Conservation (phyloP, 1,140 invertebrate species). For the Reticulitermes speratus region DNA sequence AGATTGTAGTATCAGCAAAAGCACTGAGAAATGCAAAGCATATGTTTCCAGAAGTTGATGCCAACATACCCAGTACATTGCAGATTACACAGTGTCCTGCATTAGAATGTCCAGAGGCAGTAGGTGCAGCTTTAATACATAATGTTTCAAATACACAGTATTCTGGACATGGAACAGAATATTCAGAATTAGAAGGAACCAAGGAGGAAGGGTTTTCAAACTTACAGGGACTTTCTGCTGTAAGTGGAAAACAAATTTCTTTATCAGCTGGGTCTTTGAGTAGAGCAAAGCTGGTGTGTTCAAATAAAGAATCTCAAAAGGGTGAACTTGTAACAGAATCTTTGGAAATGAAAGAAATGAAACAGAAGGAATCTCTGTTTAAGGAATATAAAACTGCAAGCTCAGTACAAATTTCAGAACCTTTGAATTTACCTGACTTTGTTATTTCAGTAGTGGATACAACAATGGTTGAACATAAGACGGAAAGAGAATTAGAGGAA, state of each 20-base stretch:
- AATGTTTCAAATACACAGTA: neutral
- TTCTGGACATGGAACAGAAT: neutral
- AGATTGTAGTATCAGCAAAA: neutral
- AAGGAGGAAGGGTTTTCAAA: too few relatives aligned
- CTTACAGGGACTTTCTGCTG: constrained; percentile 39
- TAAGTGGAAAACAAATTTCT: constrained; percentile 45
- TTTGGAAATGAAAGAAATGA: neutral
- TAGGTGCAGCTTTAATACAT: neutral
- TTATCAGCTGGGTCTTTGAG: constrained; percentile 44
- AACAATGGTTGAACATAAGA: constrained; percentile 39
- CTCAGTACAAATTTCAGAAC: neutral
- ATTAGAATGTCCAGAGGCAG: neutral
- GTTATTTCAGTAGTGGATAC: constrained; percentile 33
- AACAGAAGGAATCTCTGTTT: neutral
- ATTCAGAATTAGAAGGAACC: neutral
- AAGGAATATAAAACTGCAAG: constrained; percentile 21
- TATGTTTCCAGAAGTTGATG: neutral
- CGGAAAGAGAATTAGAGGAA: neutral
- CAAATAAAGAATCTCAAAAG: neutral
- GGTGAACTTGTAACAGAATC: constrained; percentile 24
- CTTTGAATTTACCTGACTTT: neutral
- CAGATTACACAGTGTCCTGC: neutral
- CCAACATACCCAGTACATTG: neutral
- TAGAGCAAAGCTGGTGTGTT: constrained; percentile 37
- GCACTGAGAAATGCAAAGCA: neutral